Evolutionary conservation across 2,888 invertebrate genomes (phyloP).

Genomic region (Microchrysa polita): DNA sequence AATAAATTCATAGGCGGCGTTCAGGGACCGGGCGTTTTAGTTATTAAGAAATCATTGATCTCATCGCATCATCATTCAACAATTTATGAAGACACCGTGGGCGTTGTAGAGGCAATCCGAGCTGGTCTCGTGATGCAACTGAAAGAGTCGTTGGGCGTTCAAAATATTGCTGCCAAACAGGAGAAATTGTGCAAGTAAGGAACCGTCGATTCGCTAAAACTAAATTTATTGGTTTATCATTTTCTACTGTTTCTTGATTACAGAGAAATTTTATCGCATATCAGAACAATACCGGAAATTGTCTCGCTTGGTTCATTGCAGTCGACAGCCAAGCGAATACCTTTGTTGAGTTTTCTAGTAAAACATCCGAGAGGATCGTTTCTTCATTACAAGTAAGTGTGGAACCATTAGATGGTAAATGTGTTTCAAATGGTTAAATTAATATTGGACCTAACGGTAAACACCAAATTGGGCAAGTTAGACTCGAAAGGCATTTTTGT

Average conservation of each 20-base stretch:
- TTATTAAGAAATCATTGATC: constrained; percentile 71
- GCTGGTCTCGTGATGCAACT: constrained; percentile 88
- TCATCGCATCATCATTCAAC: constrained; percentile 64
- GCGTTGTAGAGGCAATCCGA: constrained; percentile 82
- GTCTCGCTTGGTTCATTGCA: constrained; percentile 79
- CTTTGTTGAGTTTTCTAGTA: constrained; percentile 88
- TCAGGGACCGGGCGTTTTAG: constrained; percentile 78
- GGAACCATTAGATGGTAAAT: neutral
- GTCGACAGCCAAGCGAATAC: constrained; percentile 74
- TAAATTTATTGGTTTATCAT: neutral
- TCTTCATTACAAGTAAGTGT: constrained; percentile 78
- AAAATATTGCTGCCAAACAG: constrained; percentile 76
- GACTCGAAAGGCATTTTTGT: no score
- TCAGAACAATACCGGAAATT: constrained; percentile 81
- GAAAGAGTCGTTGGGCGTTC: constrained; percentile 80
- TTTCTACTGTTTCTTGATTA: constrained; percentile 55
- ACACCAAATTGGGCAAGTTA: no score
- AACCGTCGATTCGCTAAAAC: no score
- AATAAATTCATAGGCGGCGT: constrained; percentile 93
- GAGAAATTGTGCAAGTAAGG: constrained; percentile 78
- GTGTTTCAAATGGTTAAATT: neutral
- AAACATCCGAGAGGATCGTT: constrained; percentile 83
- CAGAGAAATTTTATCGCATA: constrained; percentile 82
- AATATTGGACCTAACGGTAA: neutral
- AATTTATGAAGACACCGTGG: constrained; percentile 72